Evolutionary conservation across 2,888 invertebrate genomes (phyloP).

Genomic region (Cryptus viduatorius): DNA sequence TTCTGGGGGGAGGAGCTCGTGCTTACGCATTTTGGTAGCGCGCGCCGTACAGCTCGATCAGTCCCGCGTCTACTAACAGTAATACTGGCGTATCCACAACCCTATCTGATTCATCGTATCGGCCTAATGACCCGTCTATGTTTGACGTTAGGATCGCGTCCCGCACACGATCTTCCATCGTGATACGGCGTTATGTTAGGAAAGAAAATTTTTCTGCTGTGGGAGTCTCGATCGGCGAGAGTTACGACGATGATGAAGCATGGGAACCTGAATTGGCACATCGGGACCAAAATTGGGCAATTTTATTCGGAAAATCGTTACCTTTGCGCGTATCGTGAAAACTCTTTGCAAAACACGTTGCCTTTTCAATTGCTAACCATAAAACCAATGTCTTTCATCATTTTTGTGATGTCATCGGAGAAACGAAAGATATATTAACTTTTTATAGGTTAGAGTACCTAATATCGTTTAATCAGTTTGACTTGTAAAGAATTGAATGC

Average conservation of each 20-base stretch:
- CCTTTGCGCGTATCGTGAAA: too few species aligned
- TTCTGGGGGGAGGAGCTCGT: constrained; percentile 69
- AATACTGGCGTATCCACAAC: constrained; percentile 69
- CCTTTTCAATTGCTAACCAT: too few species aligned
- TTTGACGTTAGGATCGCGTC: constrained; percentile 77
- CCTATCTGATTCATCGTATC: constrained; percentile 82
- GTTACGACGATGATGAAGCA: constrained; percentile 60
- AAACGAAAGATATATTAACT: too few species aligned
- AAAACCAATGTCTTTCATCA: too few species aligned
- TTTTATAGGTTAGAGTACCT: too few species aligned
- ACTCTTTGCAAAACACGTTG: background rate
- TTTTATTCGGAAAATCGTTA: background rate
- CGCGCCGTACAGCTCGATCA: constrained; percentile 52
- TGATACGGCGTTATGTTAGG: constrained; percentile 7
- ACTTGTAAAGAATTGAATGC: too few species aligned
- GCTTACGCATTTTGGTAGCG: constrained; percentile 54
- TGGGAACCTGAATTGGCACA: constrained; percentile 50
- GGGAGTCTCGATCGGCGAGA: constrained; percentile 43
- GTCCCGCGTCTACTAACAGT: constrained; percentile 21
- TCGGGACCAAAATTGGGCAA: background rate
- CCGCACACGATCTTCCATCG: constrained; percentile 52
- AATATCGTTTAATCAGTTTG: too few species aligned
- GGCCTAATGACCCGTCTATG: constrained; percentile 81
- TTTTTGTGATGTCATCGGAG: too few species aligned
- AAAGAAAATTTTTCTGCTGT: constrained; percentile 34